These are phyloP conservation scores for Pteromalus puparum DNA, from an alignment of 1,140 invertebrate species.

Conservation along the genomic window DNA sequence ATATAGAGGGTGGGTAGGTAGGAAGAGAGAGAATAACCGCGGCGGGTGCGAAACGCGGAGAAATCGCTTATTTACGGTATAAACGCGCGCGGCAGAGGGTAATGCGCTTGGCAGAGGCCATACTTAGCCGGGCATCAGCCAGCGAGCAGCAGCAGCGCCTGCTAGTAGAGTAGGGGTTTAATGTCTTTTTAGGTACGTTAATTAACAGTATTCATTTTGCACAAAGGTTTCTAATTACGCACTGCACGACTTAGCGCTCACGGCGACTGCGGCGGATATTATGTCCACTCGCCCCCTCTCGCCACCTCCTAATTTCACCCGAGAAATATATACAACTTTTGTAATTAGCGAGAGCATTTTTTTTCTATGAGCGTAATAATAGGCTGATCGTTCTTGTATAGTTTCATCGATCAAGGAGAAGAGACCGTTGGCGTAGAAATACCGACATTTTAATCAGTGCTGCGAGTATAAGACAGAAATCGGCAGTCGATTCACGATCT, in stretches of 20 bases:
- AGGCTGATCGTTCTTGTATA: background rate
- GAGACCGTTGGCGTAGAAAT: background rate
- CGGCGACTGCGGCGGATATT: constrained; percentile 50
- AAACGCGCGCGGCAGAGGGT: constrained; percentile 57
- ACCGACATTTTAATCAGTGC: background rate
- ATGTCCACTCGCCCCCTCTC: constrained; percentile 31
- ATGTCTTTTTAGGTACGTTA: constrained; percentile 78
- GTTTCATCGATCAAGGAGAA: background rate
- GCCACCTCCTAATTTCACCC: background rate
- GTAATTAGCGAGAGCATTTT: background rate
- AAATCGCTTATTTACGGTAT: constrained; percentile 68
- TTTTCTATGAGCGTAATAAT: background rate
- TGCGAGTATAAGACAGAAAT: background rate
- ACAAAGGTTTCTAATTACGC: constrained; percentile 79
- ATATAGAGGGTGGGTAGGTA: constrained; percentile 38
- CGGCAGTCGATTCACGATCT: constrained; percentile 35
- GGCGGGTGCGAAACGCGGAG: constrained; percentile 65
- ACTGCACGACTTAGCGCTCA: constrained; percentile 72
- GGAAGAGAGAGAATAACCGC: background rate
- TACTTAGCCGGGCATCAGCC: constrained; percentile 72
- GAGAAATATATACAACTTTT: background rate
- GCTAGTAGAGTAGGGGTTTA: constrained; percentile 62
- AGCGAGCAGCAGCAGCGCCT: constrained; percentile 37
- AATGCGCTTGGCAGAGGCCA: constrained; percentile 65
- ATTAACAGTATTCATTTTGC: constrained; percentile 79